These are phyloP conservation scores for Tyrannus savana DNA, from an alignment of 2,113 vertebrate genomes.

Conservation along the genomic window DNA sequence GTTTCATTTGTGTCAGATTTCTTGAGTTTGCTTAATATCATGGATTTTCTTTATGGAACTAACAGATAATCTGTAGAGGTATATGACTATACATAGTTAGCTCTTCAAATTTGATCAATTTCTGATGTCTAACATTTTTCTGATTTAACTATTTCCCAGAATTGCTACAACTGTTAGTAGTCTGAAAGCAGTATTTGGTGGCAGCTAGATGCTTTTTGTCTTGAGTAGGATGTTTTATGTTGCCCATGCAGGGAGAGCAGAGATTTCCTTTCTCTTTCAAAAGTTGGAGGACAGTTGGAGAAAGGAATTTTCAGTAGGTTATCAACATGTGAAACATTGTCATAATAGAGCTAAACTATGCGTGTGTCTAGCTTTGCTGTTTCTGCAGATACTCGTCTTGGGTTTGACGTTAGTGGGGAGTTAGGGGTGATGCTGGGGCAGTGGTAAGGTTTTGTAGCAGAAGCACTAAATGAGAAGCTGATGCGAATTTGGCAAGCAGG, in stretches of 20 bases:
- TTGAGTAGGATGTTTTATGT: background rate
- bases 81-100: background rate
- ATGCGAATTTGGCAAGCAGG: conserved; percentile 31
- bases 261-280: background rate
- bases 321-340: background rate
- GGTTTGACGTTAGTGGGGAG: background rate
- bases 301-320: background rate
- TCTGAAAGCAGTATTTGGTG: background rate
- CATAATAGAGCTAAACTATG: background rate
- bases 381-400: background rate
- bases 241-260: rapidly evolving
- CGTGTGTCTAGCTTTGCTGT: background rate
- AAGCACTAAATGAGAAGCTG: background rate
- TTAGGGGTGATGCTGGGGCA: background rate
- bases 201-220: background rate
- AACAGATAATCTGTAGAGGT: background rate
- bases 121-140: background rate
- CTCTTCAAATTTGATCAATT: background rate
- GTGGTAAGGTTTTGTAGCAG: background rate
- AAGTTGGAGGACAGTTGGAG: background rate
- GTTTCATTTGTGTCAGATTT: background rate
- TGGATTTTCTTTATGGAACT: background rate
- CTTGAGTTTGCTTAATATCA: background rate
- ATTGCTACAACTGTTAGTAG: background rate
- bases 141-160: background rate